phyloP scores from a whole-genome alignment of 2,797 vertebrate species.

The Acipenser transmontanus region DNA sequence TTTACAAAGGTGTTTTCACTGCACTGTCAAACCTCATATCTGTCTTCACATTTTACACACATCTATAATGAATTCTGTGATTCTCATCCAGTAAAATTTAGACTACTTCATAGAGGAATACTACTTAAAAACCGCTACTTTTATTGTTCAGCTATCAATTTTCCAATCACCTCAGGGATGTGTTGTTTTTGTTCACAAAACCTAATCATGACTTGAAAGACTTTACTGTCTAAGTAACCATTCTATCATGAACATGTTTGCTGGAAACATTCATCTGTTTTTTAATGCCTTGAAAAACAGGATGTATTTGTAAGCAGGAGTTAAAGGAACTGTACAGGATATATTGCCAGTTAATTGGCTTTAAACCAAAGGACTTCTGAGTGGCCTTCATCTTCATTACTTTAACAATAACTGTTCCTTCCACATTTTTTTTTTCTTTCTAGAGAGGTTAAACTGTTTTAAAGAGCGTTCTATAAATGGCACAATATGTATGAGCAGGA shows the following conservation, averaged over 20 bases:
- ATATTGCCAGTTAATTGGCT: conserved; percentile 25
- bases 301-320: conserved; percentile 30
- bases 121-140: neutral
- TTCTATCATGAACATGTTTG: neutral
- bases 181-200: too few species aligned
- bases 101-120: too few species aligned
- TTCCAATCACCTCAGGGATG: neutral
- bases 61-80: too few species aligned
- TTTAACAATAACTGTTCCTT: conserved; percentile 27
- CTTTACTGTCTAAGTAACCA: neutral
- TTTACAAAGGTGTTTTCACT: too few species aligned
- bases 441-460: conserved; percentile 24
- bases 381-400: conserved; percentile 26
- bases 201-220: too few species aligned
- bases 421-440: conserved; percentile 14
- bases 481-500: neutral
- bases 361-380: conserved; percentile 17
- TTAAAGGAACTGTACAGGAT: conserved; percentile 32
- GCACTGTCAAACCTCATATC: too few species aligned
- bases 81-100: too few species aligned
- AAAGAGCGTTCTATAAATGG: neutral
- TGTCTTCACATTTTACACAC: too few species aligned
- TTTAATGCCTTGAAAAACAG: conserved; percentile 32
- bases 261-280: conserved; percentile 25
- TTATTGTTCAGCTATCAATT: neutral